Conservation (phyloP, 2,797 vertebrate genomes). For the Acipenser oxyrinchus region DNA sequence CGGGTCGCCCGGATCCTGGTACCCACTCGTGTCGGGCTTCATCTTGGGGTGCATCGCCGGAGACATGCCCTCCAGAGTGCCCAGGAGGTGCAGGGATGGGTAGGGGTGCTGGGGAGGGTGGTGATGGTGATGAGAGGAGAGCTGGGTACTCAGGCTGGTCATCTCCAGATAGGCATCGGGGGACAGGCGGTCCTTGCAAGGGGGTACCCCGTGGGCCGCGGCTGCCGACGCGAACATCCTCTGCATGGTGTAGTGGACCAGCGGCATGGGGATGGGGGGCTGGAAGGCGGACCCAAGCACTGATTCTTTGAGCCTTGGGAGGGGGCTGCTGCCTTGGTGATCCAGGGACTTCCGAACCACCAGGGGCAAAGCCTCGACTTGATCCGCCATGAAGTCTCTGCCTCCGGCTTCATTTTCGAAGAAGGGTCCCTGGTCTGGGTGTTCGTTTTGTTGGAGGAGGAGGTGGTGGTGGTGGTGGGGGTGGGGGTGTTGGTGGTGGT, state of each 20-base stretch:
- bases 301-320: slow-evolving; percentile 50
- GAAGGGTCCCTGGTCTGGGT: slow-evolving; percentile 7
- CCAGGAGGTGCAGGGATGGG: slow-evolving; percentile 49
- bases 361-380: slow-evolving; percentile 26
- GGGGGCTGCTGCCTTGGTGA: slow-evolving; percentile 32
- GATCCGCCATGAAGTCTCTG: neutral
- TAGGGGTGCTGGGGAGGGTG: slow-evolving; percentile 31
- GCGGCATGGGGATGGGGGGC: slow-evolving; percentile 47
- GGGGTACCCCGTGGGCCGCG: slow-evolving; percentile 43
- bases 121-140: neutral
- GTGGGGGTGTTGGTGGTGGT: slow-evolving; percentile 23
- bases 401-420: slow-evolving; percentile 25
- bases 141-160: slow-evolving; percentile 30
- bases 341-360: slow-evolving; percentile 31
- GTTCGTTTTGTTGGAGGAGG: slow-evolving; percentile 17
- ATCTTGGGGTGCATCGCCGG: slow-evolving; percentile 5
- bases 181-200: slow-evolving; percentile 54
- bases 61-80: slow-evolving; percentile 42
- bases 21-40: slow-evolving; percentile 11
- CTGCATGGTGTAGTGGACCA: slow-evolving; percentile 70
- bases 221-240: slow-evolving; percentile 51
- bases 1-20: slow-evolving; percentile 52
- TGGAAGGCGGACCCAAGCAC: slow-evolving; percentile 38
- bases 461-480: slow-evolving; percentile 31
- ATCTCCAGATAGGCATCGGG: slow-evolving; percentile 60